These are phyloP conservation scores for Leptopilina drosophilae DNA, from an alignment of 2,888 invertebrate genomes.

Conservation along the genomic window DNA sequence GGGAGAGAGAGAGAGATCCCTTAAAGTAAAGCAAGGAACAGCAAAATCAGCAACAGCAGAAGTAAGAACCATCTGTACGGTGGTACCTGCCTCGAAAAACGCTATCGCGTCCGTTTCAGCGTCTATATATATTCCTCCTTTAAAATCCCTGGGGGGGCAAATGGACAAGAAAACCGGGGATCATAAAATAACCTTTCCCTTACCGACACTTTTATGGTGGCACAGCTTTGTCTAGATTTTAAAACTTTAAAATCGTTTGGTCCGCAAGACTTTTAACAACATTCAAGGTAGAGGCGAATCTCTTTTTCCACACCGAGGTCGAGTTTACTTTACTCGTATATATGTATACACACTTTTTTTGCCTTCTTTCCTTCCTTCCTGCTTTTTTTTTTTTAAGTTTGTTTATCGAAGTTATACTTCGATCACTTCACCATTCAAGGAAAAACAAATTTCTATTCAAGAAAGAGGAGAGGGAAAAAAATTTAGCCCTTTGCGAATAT, in stretches of 20 bases:
- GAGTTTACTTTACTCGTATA: neutral
- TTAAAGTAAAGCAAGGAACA: neutral
- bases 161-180: constrained; percentile 48
- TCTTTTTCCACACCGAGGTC: neutral
- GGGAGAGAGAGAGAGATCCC: neutral
- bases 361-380: neutral
- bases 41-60: neutral
- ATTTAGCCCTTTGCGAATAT: no score
- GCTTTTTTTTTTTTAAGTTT: no score
- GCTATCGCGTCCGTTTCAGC: neutral
- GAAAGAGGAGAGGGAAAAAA: no score
- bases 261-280: neutral
- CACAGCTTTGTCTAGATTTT: constrained; percentile 57
- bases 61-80: constrained; percentile 11
- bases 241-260: neutral
- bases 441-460: no score
- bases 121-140: neutral
- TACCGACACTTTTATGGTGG: constrained; percentile 71
- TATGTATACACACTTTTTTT: neutral
- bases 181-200: constrained; percentile 66
- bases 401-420: no score
- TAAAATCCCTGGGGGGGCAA: constrained; percentile 35
- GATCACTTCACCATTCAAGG: no score
- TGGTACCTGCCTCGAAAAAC: constrained; percentile 39
- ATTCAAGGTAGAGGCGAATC: neutral